Evolutionary conservation across 2,113 vertebrate species (phyloP).

Genomic region (Zosterops lateralis): DNA sequence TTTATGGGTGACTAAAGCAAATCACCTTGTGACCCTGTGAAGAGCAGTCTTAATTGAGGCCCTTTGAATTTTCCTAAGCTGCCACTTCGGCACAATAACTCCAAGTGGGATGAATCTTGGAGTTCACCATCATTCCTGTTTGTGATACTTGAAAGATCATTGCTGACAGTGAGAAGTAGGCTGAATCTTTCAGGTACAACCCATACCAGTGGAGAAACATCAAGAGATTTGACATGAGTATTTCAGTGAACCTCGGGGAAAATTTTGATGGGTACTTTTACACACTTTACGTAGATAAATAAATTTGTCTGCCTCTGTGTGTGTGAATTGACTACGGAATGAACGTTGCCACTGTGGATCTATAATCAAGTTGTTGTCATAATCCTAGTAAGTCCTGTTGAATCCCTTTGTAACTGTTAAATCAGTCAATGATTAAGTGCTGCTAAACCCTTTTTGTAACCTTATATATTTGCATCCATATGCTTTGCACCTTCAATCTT

Average conservation of each 20-base stretch:
- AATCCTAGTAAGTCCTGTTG: neutral
- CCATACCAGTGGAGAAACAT: neutral
- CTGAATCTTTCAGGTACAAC: neutral
- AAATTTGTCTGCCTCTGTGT: neutral
- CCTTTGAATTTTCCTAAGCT: neutral
- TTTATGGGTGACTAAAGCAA: too few relatives aligned
- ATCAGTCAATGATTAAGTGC: neutral
- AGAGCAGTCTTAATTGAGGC: neutral
- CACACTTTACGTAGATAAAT: accelerated
- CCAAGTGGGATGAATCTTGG: neutral
- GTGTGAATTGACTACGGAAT: neutral
- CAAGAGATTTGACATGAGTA: neutral
- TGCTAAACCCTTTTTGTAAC: neutral
- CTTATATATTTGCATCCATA: neutral
- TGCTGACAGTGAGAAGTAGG: neutral
- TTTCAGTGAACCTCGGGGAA: neutral
- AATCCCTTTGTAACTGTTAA: neutral
- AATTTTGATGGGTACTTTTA: neutral
- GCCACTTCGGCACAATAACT: accelerated
- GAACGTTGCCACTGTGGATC: neutral
- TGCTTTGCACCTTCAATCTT: neutral
- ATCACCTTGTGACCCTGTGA: too few relatives aligned
- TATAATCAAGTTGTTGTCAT: neutral
- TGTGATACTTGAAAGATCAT: neutral
- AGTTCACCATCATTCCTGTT: neutral